Conservation (phyloP, 2,888 invertebrate genomes). For the Campoplex nolae region DNA sequence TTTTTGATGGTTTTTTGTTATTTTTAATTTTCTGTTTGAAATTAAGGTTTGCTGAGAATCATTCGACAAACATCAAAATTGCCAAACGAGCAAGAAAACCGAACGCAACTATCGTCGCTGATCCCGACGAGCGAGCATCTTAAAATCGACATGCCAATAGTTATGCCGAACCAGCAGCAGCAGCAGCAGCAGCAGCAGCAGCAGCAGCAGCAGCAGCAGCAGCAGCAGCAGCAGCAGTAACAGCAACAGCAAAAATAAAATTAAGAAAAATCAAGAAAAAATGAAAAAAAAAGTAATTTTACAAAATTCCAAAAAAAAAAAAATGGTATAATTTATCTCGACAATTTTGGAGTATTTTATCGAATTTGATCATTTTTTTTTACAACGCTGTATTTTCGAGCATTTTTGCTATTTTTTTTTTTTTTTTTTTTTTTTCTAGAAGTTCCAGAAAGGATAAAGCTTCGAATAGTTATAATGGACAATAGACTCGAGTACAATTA, state of each 20-base stretch:
- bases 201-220: conserved; percentile 12
- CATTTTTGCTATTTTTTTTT: neutral
- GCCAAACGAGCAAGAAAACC: conserved; percentile 49
- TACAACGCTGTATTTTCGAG: neutral
- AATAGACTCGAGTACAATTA: neutral
- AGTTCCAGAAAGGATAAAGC: neutral
- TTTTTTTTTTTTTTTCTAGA: neutral
- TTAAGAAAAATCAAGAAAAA: neutral
- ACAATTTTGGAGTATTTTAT: neutral
- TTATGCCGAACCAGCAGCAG: neutral
- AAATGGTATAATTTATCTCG: too few relatives aligned
- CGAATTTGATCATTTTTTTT: neutral
- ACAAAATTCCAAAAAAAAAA: too few relatives aligned
- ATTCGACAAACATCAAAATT: conserved; percentile 58
- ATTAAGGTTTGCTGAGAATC: conserved; percentile 63
- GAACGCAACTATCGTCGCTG: conserved; percentile 22
- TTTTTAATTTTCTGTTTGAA: neutral
- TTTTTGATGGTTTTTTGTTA: neutral
- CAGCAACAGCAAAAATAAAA: too few relatives aligned
- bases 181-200: conserved; percentile 10
- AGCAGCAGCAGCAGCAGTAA: neutral
- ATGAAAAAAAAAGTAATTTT: neutral
- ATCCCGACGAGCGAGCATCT: conserved; percentile 5
- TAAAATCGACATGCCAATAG: conserved; percentile 9
- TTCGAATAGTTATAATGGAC: neutral